Base-by-base conservation (phyloP, 2,888 invertebrate species). In the Heliconius sara region DNA sequence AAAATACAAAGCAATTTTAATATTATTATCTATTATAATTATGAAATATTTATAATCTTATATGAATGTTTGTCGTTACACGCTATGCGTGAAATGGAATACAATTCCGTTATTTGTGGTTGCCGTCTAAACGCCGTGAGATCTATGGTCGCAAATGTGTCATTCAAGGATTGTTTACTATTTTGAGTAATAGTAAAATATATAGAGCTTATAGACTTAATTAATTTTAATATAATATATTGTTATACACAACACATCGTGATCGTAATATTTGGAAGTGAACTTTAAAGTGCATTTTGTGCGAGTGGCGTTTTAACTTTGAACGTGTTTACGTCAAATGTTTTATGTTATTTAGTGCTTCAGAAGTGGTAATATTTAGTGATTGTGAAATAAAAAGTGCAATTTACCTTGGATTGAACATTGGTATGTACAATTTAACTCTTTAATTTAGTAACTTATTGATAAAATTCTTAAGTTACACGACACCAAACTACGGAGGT, bases 101-200 rank as follows among this genome's bases (percentile, higher is more conserved):
- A 85, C 63, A 82, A 87, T 88, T 91, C 89, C 88, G 90, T 92
- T 93, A 90, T 93, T 92, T 94, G 90, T 93, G 93, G 92, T 92
- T 87, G 86, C 87, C 88, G 88, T 91, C 89, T 91, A 88, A 92
- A 94, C 93, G 94, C 94, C 90, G 91, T 90, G 88, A 85, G 88
- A 90, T 94, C 94, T 94, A 94, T 94, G 94, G 93, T 93, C 89
- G 90, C 88, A 91, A 91, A 93, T 92, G 94, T 94, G 94, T 95
- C 93, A 94, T 85, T 90, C 86, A 84, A 83, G 85, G 92, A 93
- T 94, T 95, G 94, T 95, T 95, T 95, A 95, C 93, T 93, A 94
- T 91, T 93, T 92, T 90, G 86, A 88, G 90, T 90, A 89, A 84
- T 89, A 88, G 84, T 87, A 83, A 85, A 87, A 89, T 84, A 78